Evolutionary conservation across 2,797 vertebrate genomes (phyloP).

Genomic region (Rachycentron canadum): DNA sequence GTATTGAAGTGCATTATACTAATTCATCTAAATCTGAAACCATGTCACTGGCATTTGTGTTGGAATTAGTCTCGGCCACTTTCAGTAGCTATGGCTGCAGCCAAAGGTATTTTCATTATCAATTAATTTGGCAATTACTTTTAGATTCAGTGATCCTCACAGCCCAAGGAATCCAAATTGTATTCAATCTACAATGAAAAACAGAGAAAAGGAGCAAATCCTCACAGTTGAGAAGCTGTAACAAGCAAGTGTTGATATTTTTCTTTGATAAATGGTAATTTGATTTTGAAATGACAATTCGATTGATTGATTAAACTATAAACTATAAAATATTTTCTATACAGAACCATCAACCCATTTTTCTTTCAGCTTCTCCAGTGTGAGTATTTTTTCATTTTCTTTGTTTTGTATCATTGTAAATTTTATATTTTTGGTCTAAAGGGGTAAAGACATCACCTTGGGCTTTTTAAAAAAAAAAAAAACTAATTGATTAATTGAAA

Average conservation of each 20-base stretch:
- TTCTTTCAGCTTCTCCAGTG: background rate
- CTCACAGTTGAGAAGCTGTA: constrained; percentile 7
- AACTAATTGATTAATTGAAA: background rate
- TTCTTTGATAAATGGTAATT: background rate
- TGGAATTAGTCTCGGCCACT: background rate
- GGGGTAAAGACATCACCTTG: background rate
- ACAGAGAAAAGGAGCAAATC: constrained; percentile 2
- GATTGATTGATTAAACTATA: background rate
- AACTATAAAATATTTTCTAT: background rate
- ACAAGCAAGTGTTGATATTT: background rate
- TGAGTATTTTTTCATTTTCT: background rate
- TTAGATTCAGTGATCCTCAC: constrained; percentile 19
- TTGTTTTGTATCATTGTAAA: background rate
- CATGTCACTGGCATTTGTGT: constrained; percentile 3
- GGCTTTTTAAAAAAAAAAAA: background rate
- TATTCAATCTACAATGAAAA: constrained; percentile 13
- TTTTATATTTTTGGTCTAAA: background rate
- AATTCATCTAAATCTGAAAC: constrained; percentile 5
- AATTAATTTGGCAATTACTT: constrained; percentile 30
- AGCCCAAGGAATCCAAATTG: constrained; percentile 5
- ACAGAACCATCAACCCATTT: background rate
- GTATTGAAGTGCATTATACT: background rate
- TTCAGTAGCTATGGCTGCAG: constrained; percentile 4
- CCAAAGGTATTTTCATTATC: constrained; percentile 19
- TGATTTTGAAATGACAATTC: background rate